phyloP scores from a whole-genome alignment of 2,113 vertebrate species.

The Leiothrix lutea region DNA sequence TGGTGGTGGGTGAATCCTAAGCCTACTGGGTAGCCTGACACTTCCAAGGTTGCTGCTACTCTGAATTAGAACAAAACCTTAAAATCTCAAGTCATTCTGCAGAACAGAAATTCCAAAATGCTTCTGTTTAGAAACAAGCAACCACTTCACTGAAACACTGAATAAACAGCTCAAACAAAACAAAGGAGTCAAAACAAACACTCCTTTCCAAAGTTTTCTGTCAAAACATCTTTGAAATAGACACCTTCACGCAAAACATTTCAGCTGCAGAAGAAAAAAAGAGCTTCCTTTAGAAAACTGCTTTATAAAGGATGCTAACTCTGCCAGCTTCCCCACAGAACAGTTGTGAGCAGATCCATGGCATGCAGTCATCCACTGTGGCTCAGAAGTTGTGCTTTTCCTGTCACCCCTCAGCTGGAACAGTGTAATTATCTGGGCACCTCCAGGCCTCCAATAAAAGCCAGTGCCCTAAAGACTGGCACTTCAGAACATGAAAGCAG shows the following conservation, averaged over 20 bases:
- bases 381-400: not conserved
- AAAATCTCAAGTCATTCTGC: not conserved
- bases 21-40: not conserved
- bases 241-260: not conserved
- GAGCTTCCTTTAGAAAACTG: not conserved
- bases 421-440: not conserved
- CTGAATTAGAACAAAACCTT: not conserved
- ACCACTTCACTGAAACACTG: not conserved
- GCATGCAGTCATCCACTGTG: rapidly evolving
- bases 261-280: not conserved
- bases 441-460: not conserved
- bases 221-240: not conserved
- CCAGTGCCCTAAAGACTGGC: not conserved
- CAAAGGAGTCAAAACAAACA: constrained; percentile 14
- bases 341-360: not conserved
- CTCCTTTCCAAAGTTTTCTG: not conserved
- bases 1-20: not conserved
- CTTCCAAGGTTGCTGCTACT: not conserved
- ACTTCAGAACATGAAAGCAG: not conserved
- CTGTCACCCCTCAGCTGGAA: not conserved
- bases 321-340: not conserved
- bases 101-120: not conserved
- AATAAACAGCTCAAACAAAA: not conserved
- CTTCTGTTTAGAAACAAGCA: not conserved
- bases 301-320: not conserved